Percentiles rank a stretch among this genome's conserved stretches.
Evolutionary conservation across 2,888 invertebrate genomes (phyloP).

Genomic region (Cataglyphis livida): DNA sequence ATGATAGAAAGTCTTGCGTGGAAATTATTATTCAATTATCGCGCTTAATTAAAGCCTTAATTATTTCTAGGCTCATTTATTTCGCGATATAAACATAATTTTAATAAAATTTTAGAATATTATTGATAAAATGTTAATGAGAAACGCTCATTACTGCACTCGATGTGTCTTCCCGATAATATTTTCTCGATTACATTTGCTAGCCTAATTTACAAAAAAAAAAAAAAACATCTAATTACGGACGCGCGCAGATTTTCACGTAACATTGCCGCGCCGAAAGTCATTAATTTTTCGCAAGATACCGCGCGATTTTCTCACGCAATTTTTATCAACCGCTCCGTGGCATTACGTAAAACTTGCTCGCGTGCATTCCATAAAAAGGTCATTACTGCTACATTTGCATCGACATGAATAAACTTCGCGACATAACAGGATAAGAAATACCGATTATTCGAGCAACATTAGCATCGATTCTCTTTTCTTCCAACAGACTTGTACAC

Average conservation of each 20-base stretch:
- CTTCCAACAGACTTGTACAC: neutral
- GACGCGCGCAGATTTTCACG: neutral
- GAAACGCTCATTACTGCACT: neutral
- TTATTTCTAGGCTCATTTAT: neutral
- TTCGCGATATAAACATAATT: neutral
- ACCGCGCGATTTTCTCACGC: neutral
- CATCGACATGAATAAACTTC: conserved; percentile 22
- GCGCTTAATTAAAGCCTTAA: neutral
- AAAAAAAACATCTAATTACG: conserved; percentile 28
- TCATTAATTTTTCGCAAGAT: conserved; percentile 21
- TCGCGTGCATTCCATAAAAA: conserved; percentile 39
- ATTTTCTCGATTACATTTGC: conserved; percentile 14
- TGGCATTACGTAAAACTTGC: neutral
- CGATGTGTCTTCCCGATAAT: conserved; percentile 10
- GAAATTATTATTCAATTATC: neutral
- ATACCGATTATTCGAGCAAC: neutral
- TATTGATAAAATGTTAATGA: neutral
- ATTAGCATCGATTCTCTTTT: neutral
- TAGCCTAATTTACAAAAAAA: neutral
- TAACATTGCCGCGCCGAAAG: neutral
- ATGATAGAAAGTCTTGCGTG: neutral
- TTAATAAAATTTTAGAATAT: neutral
- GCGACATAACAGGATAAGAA: neutral
- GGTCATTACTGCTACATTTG: conserved; percentile 26
- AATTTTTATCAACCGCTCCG: conserved; percentile 24